phyloP scores from a whole-genome alignment of 2,797 vertebrate species.

The Salarias fasciatus region DNA sequence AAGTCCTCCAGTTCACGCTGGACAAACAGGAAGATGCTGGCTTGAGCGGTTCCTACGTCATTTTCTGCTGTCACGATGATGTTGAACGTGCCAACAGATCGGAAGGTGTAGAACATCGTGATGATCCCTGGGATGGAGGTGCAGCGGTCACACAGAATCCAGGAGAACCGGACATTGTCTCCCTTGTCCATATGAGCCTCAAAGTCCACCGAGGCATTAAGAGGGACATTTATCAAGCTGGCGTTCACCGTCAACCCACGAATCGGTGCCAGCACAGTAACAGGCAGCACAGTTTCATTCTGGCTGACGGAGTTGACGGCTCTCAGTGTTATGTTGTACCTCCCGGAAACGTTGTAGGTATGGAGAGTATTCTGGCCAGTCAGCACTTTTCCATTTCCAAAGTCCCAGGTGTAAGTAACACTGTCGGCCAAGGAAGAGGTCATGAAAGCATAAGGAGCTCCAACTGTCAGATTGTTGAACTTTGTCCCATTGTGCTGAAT shows the following conservation, averaged over 20 bases:
- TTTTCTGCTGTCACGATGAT: conserved; percentile 94
- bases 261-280: conserved; percentile 86
- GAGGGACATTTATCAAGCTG: conserved; percentile 88
- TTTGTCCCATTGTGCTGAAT: conserved; percentile 86
- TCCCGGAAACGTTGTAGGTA: conserved; percentile 84
- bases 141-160: conserved; percentile 94
- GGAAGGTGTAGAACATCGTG: conserved; percentile 92
- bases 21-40: conserved; percentile 91
- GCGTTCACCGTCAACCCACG: conserved; percentile 86
- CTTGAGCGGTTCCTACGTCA: conserved; percentile 87
- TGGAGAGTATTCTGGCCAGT: conserved; percentile 80
- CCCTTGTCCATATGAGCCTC: conserved; percentile 85
- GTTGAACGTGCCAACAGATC: conserved; percentile 92
- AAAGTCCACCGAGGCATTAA: conserved; percentile 91
- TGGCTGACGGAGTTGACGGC: conserved; percentile 88
- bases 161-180: conserved; percentile 87
- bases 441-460: conserved; percentile 85
- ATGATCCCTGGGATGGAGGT: conserved; percentile 84
- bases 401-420: conserved; percentile 89
- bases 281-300: conserved; percentile 68
- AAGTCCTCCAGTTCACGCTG: conserved; percentile 92
- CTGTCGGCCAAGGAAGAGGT: conserved; percentile 79
- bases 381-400: conserved; percentile 86
- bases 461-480: conserved; percentile 83
- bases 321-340: conserved; percentile 82